These are phyloP conservation scores for Helarctos malayanus DNA, from an alignment of 2,797 vertebrate species.

Conservation along the genomic window DNA sequence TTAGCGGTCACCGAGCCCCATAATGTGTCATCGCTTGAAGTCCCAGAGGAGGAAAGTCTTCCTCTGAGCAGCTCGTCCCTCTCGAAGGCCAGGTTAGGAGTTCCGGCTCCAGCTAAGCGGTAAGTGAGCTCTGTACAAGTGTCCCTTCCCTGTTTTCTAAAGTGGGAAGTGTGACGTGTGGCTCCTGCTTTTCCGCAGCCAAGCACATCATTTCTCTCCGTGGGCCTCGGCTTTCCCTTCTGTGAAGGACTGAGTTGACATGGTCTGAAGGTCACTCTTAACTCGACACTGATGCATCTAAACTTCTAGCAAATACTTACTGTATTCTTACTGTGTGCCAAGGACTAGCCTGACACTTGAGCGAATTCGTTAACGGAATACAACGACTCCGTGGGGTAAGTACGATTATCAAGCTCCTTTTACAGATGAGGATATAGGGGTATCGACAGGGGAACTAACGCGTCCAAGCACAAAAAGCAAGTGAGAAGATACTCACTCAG, in stretches of 20 bases:
- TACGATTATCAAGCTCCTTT: not conserved
- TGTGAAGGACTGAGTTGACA: not conserved
- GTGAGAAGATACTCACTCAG: not conserved
- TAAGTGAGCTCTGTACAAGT: not conserved
- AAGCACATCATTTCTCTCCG: not conserved
- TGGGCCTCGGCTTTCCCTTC: not conserved
- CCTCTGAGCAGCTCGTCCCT: not conserved
- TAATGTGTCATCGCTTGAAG: not conserved
- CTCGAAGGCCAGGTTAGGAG: not conserved
- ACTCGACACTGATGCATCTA: not conserved
- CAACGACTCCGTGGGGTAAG: not conserved
- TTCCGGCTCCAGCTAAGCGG: not conserved
- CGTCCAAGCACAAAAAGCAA: not conserved
- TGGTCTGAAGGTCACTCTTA: not conserved
- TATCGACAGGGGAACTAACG: not conserved
- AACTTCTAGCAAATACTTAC: not conserved
- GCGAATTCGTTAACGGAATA: not conserved
- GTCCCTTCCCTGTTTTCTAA: not conserved
- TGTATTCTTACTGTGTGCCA: not conserved
- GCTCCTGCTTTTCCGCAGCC: not conserved
- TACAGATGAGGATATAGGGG: slow-evolving; percentile 7
- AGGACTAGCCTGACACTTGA: not conserved
- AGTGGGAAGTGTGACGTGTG: not conserved
- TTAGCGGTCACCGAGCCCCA: not conserved
- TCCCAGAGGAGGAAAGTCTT: not conserved